Evolutionary conservation across 2,797 vertebrate genomes (phyloP).

Genomic region (Rallus crepitans): DNA sequence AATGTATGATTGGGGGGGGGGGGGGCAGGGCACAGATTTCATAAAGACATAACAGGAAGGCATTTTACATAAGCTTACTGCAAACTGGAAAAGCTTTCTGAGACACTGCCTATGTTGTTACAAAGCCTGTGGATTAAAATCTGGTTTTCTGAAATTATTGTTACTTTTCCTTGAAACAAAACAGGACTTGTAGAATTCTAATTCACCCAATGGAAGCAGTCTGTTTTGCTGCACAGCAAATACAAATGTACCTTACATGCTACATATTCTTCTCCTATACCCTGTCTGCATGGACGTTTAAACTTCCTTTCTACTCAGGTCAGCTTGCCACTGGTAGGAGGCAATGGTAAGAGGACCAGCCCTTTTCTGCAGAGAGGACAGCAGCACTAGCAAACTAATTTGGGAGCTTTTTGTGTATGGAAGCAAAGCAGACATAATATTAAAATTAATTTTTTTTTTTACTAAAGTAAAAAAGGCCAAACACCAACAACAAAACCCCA

Average conservation of each 20-base stretch:
- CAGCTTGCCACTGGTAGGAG: not conserved
- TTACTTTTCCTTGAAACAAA: not conserved
- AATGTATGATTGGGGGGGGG: not conserved
- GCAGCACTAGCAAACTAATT: not conserved
- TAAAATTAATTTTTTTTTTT: not conserved
- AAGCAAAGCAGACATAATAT: not conserved
- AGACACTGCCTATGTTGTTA: not conserved
- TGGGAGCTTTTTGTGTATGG: not conserved
- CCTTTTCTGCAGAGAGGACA: not conserved
- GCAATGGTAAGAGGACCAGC: not conserved
- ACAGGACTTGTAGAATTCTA: not conserved
- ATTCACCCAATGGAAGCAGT: not conserved
- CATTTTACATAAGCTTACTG: not conserved
- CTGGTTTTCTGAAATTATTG: not conserved
- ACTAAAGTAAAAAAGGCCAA: not conserved
- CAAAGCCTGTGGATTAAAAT: not conserved
- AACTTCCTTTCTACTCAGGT: not conserved
- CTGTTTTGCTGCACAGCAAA: not conserved
- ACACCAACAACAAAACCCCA: fast-evolving
- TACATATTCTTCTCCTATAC: not conserved
- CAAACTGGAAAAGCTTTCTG: not conserved
- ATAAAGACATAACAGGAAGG: not conserved
- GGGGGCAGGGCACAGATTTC: not conserved
- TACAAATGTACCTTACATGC: not conserved
- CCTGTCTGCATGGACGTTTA: not conserved